Conservation (phyloP, 2,113 vertebrate genomes). For the Rhinopomastus cyanomelas region DNA sequence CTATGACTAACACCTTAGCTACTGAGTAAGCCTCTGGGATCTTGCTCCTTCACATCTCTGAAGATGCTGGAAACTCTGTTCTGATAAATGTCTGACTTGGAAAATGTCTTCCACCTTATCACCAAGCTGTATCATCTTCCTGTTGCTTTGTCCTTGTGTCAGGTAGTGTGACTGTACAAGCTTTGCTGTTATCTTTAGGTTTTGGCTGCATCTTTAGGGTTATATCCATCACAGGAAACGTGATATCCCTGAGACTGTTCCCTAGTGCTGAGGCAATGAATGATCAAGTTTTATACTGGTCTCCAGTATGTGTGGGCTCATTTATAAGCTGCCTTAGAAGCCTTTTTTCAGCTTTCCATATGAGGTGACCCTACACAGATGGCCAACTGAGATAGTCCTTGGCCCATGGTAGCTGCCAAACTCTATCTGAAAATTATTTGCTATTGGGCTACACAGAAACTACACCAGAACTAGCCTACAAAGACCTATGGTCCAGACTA, state of each 20-base stretch:
- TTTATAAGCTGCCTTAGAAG: background rate
- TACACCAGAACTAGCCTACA: background rate
- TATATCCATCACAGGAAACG: background rate
- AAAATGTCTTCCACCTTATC: background rate
- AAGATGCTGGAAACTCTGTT: background rate
- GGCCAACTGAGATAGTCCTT: background rate
- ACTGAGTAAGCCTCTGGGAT: rapidly evolving
- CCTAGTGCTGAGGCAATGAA: background rate
- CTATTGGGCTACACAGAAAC: background rate
- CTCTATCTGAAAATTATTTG: background rate
- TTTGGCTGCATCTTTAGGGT: background rate
- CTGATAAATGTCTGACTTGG: background rate
- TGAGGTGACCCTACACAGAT: background rate
- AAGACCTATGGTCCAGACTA: background rate
- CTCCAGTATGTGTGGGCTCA: background rate
- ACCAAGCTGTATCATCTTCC: background rate
- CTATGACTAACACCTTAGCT: background rate
- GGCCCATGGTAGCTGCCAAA: background rate
- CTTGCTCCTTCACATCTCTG: background rate
- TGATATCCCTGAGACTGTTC: background rate
- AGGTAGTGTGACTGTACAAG: background rate
- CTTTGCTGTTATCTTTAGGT: background rate
- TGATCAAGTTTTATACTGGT: background rate
- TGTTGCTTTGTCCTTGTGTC: background rate
- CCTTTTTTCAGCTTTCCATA: background rate